Conservation (phyloP, 2,113 vertebrate genomes). For the Oryzias celebensis region DNA sequence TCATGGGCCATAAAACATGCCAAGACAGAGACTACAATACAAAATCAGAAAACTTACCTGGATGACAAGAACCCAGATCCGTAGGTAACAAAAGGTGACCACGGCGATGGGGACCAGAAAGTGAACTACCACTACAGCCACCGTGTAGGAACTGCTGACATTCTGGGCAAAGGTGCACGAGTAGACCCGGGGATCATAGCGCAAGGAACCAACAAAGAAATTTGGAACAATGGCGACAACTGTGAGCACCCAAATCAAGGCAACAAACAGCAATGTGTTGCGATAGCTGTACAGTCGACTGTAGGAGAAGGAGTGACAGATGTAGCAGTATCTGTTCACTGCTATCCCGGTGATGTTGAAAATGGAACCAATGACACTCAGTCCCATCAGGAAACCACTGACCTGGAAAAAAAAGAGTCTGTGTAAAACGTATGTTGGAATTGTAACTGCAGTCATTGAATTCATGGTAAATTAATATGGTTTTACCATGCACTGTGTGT, state of each 20-base stretch:
- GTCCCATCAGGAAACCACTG: conserved; percentile 92
- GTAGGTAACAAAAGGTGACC: conserved; percentile 90
- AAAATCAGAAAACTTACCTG: conserved; percentile 68
- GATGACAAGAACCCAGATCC: conserved; percentile 89
- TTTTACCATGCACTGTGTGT: conserved; percentile 85
- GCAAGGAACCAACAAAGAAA: conserved; percentile 87
- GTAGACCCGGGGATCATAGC: conserved; percentile 86
- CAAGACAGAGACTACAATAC: too few relatives aligned
- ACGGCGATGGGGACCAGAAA: conserved; percentile 88
- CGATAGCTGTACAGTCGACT: conserved; percentile 82
- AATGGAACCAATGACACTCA: conserved; percentile 90
- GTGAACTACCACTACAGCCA: conserved; percentile 84
- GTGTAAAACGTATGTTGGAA: background rate
- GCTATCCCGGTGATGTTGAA: conserved; percentile 93
- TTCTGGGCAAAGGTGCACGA: conserved; percentile 91
- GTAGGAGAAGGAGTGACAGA: conserved; percentile 87
- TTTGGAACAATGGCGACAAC: conserved; percentile 85
- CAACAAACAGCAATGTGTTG: conserved; percentile 83
- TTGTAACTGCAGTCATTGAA: conserved; percentile 3
- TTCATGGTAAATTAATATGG: background rate
- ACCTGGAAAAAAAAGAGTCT: conserved; percentile 51
- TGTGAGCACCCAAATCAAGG: conserved; percentile 81
- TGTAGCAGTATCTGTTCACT: conserved; percentile 90
- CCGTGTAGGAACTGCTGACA: conserved; percentile 84
- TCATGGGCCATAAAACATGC: background rate